Evolutionary conservation across 2,888 invertebrate species (phyloP), one percentile per base, ranked within the genome.

Genomic region (Idaea aversata): DNA sequence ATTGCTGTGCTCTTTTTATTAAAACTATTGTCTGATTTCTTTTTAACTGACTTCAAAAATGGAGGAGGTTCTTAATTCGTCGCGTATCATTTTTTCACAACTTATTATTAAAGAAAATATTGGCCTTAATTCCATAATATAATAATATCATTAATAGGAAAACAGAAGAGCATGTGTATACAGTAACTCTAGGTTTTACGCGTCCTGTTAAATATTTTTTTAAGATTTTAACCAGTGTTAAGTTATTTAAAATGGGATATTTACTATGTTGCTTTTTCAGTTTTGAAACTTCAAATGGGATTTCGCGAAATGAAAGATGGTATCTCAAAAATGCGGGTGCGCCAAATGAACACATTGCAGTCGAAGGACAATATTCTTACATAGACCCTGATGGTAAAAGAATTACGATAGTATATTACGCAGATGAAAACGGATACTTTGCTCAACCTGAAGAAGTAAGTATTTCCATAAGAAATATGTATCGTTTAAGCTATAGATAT

Each of bases 251-350:
- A 2, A 25, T 25, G 25, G 25, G 3, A 25, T 68, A 70, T 65
- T 15, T 16, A 36, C 35, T n/a, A 34, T 61, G 4, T 5, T 13
- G 15, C 16, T 3, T 6, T 47, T 47, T 10, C 36, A 68, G 64
- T 57, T 61, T 34, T n/a, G 25, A 66, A 15, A 68, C 68, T 36
- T n/a, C 68, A 15, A 69, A 64, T 57, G 67, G 70, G n/a, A 73
- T 75, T 36, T 61, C 68, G 34, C 59, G 70, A 10, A 63, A 34
- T 34, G 70, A 70, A 61, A 47, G 61, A n/a, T 63, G 70, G 25
- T 61, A 38, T 15, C 61, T 70, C 61, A 59, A 67, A 16, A 70
- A 70, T 57, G 36, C 34, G 36, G 70, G 66, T 0, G 57, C 65
- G 61, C 36, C 66, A 15, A 57, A 66, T 13, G 66, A 66, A 16